Evolutionary conservation across 2,113 vertebrate genomes (phyloP).

Genomic region (Perca flavescens): DNA sequence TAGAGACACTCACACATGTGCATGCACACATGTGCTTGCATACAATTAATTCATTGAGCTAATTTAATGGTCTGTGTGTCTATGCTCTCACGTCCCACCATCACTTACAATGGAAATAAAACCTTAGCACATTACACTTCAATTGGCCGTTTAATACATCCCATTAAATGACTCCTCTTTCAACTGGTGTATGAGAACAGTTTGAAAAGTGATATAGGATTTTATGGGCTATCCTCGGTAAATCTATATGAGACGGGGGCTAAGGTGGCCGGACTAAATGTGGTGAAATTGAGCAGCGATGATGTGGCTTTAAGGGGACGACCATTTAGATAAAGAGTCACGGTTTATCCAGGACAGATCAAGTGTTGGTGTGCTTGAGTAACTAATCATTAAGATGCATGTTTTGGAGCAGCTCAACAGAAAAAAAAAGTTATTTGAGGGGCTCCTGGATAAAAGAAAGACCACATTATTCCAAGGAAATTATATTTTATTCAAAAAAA

Average conservation of each 20-base stretch:
- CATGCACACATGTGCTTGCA: slow-evolving; percentile 39
- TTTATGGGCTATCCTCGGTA: slow-evolving; percentile 75
- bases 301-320: slow-evolving; percentile 5
- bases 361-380: neutral
- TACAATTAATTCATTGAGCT: slow-evolving; percentile 71
- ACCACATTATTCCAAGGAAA: neutral
- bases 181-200: slow-evolving; percentile 72
- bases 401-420: neutral
- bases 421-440: neutral
- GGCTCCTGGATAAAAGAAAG: neutral
- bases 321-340: neutral
- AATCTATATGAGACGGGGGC: slow-evolving; percentile 71
- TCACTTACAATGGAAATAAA: slow-evolving; percentile 76
- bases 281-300: slow-evolving; percentile 48
- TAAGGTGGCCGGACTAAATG: slow-evolving; percentile 54
- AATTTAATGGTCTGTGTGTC: slow-evolving; percentile 75
- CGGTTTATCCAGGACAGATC: neutral
- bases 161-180: slow-evolving; percentile 76
- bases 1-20: slow-evolving; percentile 10
- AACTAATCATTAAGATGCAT: slow-evolving; percentile 3
- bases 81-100: slow-evolving; percentile 71
- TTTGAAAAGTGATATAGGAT: slow-evolving; percentile 72
- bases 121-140: slow-evolving; percentile 72
- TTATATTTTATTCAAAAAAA: too few species aligned
- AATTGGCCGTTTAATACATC: slow-evolving; percentile 80